These are phyloP conservation scores for Origma solitaria DNA, from an alignment of 2,113 vertebrate species.

Conservation along the genomic window DNA sequence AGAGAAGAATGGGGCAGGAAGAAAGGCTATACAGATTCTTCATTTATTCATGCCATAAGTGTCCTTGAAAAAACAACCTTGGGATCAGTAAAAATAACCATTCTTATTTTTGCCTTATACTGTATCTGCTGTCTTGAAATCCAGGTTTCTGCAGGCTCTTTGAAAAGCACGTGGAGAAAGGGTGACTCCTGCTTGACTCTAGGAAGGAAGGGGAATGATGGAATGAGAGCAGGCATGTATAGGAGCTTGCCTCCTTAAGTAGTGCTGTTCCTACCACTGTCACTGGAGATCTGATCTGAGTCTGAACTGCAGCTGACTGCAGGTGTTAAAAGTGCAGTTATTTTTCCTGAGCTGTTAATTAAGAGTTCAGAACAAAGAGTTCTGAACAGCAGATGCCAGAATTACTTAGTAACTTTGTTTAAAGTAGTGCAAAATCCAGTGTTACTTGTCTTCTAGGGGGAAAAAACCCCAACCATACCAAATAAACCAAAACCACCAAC, in stretches of 20 bases:
- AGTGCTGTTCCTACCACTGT: not conserved
- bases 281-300: not conserved
- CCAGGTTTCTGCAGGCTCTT: not conserved
- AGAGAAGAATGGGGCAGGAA: not conserved
- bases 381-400: not conserved
- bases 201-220: not conserved
- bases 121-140: not conserved
- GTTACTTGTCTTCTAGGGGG: not conserved
- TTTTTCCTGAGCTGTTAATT: not conserved
- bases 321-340: not conserved
- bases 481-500: not conserved
- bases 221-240: not conserved
- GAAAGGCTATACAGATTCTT: not conserved
- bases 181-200: not conserved
- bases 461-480: not conserved
- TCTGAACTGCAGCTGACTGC: not conserved
- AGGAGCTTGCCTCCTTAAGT: not conserved
- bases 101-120: not conserved
- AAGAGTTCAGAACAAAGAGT: not conserved
- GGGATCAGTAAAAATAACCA: not conserved
- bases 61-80: not conserved
- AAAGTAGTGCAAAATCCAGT: not conserved
- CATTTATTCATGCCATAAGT: not conserved
- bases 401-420: not conserved
- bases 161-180: not conserved